Evolutionary conservation across 2,797 vertebrate genomes (phyloP).

Genomic region (Anabas testudineus): DNA sequence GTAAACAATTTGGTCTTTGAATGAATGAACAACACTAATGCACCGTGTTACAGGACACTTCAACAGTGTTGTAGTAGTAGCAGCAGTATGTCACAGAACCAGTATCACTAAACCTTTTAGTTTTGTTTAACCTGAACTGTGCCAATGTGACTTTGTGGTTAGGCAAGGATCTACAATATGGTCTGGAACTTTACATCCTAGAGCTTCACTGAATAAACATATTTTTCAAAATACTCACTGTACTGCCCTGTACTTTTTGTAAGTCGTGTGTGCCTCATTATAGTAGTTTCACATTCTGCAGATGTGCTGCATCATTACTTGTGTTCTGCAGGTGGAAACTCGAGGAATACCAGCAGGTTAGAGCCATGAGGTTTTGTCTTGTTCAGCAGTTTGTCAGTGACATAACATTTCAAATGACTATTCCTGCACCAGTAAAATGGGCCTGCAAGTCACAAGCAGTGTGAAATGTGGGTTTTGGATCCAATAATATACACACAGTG

Average conservation of each 20-base stretch:
- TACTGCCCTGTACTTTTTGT: too few relatives aligned
- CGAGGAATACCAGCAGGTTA: conserved; percentile 17
- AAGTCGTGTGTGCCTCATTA: not conserved
- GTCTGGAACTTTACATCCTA: not conserved
- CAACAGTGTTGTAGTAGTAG: too few relatives aligned
- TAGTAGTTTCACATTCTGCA: not conserved
- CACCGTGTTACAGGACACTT: not conserved
- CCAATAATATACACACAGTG: not conserved
- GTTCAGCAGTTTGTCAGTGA: conserved; percentile 11
- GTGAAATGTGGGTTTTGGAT: conserved; percentile 8
- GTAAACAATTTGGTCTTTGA: not conserved
- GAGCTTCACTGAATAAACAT: not conserved
- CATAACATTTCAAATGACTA: conserved; percentile 13
- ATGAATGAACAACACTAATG: not conserved
- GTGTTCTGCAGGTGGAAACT: conserved; percentile 40
- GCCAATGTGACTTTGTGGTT: not conserved
- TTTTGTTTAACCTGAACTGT: not conserved
- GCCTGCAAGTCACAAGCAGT: not conserved
- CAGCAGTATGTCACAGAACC: too few relatives aligned
- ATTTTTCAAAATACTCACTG: not conserved
- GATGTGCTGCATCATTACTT: conserved; percentile 18
- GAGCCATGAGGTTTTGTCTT: conserved; percentile 18
- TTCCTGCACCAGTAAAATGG: conserved; percentile 1
- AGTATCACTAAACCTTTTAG: too few relatives aligned
- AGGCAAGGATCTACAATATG: too few relatives aligned